Evolutionary conservation across 2,888 invertebrate genomes (phyloP).

Genomic region (Zeuzera pyrina): DNA sequence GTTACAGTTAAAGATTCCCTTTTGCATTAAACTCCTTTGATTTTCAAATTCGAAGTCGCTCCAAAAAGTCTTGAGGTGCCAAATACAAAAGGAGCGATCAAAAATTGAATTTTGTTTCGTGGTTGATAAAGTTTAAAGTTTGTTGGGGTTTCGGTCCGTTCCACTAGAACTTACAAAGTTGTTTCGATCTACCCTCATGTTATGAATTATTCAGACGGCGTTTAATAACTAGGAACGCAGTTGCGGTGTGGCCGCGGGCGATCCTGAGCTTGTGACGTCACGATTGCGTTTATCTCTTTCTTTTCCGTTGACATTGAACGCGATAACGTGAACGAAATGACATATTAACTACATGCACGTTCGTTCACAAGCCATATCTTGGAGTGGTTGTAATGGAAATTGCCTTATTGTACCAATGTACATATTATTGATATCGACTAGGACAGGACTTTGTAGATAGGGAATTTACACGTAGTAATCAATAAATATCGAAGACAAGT

Average conservation of each 20-base stretch:
- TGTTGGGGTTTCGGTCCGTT: slow-evolving; percentile 6
- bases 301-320: too few relatives aligned
- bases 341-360: too few relatives aligned
- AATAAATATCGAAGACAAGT: too few relatives aligned
- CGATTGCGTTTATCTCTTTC: too few relatives aligned
- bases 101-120: slow-evolving; percentile 25
- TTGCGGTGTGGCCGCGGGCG: slow-evolving; percentile 28
- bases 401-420: too few relatives aligned
- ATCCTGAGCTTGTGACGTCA: too few relatives aligned
- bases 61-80: slow-evolving; percentile 10
- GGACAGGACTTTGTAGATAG: too few relatives aligned
- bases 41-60: slow-evolving; percentile 33
- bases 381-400: too few relatives aligned
- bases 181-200: slow-evolving; percentile 53
- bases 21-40: slow-evolving; percentile 35
- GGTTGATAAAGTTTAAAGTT: slow-evolving; percentile 39
- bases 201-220: slow-evolving; percentile 67
- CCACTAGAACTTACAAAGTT: slow-evolving; percentile 22
- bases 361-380: too few relatives aligned
- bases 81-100: not conserved
- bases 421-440: too few relatives aligned
- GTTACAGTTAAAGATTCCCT: slow-evolving; percentile 25
- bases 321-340: too few relatives aligned
- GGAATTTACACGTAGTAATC: too few relatives aligned
- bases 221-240: slow-evolving; percentile 56